Evolutionary conservation across 2,113 vertebrate species (phyloP).

Genomic region (Pongo abelii): DNA sequence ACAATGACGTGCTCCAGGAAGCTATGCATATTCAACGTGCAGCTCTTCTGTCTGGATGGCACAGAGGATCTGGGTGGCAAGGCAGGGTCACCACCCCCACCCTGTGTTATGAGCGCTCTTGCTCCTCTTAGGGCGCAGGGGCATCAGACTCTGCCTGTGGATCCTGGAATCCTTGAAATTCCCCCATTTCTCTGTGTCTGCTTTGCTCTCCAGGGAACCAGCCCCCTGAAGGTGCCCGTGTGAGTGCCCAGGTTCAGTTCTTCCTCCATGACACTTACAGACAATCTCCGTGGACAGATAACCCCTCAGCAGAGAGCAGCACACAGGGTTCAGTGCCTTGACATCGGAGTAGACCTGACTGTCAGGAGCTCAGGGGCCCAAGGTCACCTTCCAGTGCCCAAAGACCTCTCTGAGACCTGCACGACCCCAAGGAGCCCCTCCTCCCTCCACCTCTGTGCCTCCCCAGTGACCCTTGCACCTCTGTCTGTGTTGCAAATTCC

Average conservation of each 20-base stretch:
- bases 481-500: not conserved
- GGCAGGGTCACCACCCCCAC: not conserved
- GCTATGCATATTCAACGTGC: not conserved
- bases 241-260: not conserved
- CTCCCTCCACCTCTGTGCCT: not conserved
- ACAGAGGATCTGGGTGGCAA: accelerated
- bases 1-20: not conserved
- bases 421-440: not conserved
- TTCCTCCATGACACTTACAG: not conserved
- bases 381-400: not conserved
- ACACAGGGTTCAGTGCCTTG: not conserved
- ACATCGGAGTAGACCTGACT: not conserved
- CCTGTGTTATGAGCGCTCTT: not conserved
- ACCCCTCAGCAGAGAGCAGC: not conserved
- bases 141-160: not conserved
- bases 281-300: not conserved
- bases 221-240: not conserved
- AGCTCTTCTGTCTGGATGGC: no score
- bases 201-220: not conserved
- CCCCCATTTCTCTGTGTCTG: not conserved
- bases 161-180: no score
- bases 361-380: not conserved
- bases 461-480: not conserved
- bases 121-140: not conserved
- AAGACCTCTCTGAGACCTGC: not conserved